Evolutionary conservation across 2,888 invertebrate species (phyloP).

Genomic region (Anthophora plumipes): DNA sequence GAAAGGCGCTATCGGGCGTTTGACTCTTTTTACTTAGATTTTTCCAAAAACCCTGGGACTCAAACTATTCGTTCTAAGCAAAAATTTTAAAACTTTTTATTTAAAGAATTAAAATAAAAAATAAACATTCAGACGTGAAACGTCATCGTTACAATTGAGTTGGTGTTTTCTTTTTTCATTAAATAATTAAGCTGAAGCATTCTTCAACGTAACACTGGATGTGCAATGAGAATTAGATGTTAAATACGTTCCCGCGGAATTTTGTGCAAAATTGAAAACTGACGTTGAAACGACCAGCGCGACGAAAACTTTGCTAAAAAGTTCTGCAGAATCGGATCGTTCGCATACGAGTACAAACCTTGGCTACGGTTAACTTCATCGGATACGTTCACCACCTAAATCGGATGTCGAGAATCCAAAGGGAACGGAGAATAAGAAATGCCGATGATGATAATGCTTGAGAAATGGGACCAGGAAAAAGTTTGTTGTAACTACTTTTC

Average conservation of each 20-base stretch:
- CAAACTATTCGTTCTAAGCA: too few species aligned
- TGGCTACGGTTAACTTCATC: constrained; percentile 51
- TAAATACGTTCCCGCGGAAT: not conserved
- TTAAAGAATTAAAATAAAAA: not conserved
- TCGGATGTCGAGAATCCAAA: constrained; percentile 37
- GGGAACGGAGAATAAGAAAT: constrained; percentile 35
- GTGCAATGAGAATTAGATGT: too few species aligned
- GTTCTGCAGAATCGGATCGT: constrained; percentile 43
- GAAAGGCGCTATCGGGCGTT: too few species aligned
- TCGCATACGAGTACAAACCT: constrained; percentile 53
- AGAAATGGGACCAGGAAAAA: constrained; percentile 78
- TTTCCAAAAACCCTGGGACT: too few species aligned
- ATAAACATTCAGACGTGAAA: too few species aligned
- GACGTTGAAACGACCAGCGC: constrained; percentile 47
- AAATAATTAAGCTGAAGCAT: not conserved
- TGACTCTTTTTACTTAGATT: too few species aligned
- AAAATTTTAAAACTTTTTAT: not conserved
- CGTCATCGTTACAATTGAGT: not conserved
- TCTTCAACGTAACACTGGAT: too few species aligned
- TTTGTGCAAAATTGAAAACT: constrained; percentile 66
- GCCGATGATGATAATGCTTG: constrained; percentile 68
- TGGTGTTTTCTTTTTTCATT: too few species aligned
- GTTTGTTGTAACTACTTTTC: constrained; percentile 70
- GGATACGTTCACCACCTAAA: constrained; percentile 48
- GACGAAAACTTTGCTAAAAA: constrained; percentile 54